Base-by-base conservation (phyloP, 2,113 vertebrate genomes). In the Cyanoramphus novaezelandiae region DNA sequence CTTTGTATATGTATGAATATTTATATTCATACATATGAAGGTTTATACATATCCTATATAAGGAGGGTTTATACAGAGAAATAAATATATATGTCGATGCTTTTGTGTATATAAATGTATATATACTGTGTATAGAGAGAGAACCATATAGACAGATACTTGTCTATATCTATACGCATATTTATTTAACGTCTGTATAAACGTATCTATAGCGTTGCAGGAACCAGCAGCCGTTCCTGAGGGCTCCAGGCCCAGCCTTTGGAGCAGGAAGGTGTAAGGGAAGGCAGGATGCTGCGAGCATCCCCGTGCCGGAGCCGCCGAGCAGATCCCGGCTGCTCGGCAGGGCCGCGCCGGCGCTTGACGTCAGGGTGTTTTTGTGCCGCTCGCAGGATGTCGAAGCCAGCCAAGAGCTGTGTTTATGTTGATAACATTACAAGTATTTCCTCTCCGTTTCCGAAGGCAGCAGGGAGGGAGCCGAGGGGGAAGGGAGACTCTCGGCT, bases 351-450 rank as follows among this genome's bases (percentile, higher is more conserved):
- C 81, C 82, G 82, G 93, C 78, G 75, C 85, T 62, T 97, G 96
- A 95, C 91, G 92, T 96, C 92, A 93, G 93, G 91, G 10, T 95
- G 94, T 95, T 96, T 96, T 94, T 94, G 65, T 92, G 92, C 84
- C 33, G 92, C 89, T 46, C 78, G 52, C 97, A 97, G 96, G 96
- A 97, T 97, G 95, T 94, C 21, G 86, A 81, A 81, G 88, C 89
- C 88, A 16, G 95, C 97, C 96, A 95, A 93, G 93, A 71, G 95
- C 96, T 83, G 90, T 97, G 96, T 95, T 91, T 95, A 75, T 95
- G 92, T 94, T 95, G 95, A 96, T 95, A 96, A 95, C 93, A 87
- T 91, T 94, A 95, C 95, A 96, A 97, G 93, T 94, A 96, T 96
- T 97, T 97, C 96, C 96, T 96, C 93, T 86, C 64, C 9, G 29